phyloP scores from a whole-genome alignment of 2,888 invertebrate species.

The Stenodema calcarata region DNA sequence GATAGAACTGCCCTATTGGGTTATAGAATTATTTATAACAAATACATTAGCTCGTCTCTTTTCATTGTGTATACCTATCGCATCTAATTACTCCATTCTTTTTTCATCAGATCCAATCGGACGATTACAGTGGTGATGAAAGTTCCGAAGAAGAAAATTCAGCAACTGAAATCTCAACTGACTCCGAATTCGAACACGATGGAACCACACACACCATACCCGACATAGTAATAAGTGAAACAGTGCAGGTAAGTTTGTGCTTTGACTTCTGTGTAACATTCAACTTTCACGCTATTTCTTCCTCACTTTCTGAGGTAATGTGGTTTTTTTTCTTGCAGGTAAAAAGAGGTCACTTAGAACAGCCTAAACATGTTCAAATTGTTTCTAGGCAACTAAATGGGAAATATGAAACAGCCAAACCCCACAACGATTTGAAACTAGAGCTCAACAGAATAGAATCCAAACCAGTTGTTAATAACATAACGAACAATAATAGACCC shows the following conservation, averaged over 20 bases:
- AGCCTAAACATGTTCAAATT: slow-evolving; percentile 59
- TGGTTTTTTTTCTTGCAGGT: slow-evolving; percentile 50
- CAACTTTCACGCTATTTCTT: background rate
- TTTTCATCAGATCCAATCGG: slow-evolving; percentile 69
- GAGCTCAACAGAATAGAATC: slow-evolving; percentile 52
- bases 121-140: slow-evolving; percentile 63
- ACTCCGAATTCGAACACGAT: slow-evolving; percentile 90
- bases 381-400: slow-evolving; percentile 55
- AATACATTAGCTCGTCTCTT: background rate
- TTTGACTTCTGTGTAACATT: too few species aligned
- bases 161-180: slow-evolving; percentile 90
- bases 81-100: background rate
- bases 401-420: slow-evolving; percentile 45
- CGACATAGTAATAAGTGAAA: slow-evolving; percentile 77
- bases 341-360: slow-evolving; percentile 56
- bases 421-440: slow-evolving; percentile 50
- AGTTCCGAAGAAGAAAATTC: slow-evolving; percentile 70
- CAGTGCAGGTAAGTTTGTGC: slow-evolving; percentile 66
- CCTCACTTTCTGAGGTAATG: background rate
- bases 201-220: slow-evolving; percentile 74
- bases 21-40: background rate
- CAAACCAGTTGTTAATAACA: slow-evolving; percentile 50
- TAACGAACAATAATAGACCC: slow-evolving; percentile 54
- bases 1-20: too few species aligned
- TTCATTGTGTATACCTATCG: background rate